phyloP scores from a whole-genome alignment of 2,113 vertebrate genomes.

The Todiramphus chloris region DNA sequence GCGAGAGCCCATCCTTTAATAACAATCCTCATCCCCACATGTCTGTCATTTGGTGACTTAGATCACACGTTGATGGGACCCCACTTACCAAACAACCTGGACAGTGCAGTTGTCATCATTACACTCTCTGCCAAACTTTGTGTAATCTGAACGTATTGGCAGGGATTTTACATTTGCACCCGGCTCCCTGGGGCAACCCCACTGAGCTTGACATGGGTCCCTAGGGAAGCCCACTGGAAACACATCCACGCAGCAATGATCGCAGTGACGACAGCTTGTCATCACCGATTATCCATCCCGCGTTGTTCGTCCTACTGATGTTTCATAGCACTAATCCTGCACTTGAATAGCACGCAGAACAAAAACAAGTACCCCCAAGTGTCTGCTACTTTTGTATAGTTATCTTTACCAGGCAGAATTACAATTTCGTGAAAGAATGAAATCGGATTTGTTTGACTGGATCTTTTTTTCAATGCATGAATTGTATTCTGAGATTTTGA shows the following conservation, averaged over 20 bases:
- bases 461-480: neutral
- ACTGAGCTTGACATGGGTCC: neutral
- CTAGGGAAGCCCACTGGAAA: neutral
- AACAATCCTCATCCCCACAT: neutral
- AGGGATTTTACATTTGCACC: neutral
- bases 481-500: neutral
- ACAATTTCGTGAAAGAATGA: neutral
- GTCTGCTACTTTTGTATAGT: neutral
- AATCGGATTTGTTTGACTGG: neutral
- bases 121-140: neutral
- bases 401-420: neutral
- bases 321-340: neutral
- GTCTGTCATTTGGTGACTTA: neutral
- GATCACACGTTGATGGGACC: neutral
- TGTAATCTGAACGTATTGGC: neutral
- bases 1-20: neutral
- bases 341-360: neutral
- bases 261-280: neutral
- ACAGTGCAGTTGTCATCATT: rapidly evolving
- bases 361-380: neutral
- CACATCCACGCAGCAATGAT: too few species aligned
- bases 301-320: neutral
- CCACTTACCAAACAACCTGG: neutral
- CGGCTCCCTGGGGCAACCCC: neutral
- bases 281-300: neutral